Evolutionary conservation across 2,797 vertebrate genomes (phyloP).

Genomic region (Lophotriccus pileatus): DNA sequence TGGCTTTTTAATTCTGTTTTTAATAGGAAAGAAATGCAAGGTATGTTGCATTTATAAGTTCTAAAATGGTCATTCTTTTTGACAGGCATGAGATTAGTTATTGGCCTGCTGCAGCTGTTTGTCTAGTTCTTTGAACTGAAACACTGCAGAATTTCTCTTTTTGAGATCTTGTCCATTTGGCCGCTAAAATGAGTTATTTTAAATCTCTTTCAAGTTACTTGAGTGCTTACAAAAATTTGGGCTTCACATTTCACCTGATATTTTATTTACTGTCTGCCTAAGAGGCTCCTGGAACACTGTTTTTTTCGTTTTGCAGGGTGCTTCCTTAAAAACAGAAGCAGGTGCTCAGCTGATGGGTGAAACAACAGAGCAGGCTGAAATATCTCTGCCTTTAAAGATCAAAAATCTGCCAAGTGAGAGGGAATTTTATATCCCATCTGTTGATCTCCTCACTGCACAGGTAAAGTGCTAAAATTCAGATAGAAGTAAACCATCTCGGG

Average conservation of each 20-base stretch:
- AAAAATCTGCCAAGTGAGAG: slow-evolving; percentile 77
- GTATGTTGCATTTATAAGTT: not conserved
- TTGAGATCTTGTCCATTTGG: not conserved
- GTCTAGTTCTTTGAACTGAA: not conserved
- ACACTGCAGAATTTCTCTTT: not conserved
- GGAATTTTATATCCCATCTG: slow-evolving; percentile 91
- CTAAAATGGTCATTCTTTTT: not conserved
- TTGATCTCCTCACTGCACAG: slow-evolving; percentile 96
- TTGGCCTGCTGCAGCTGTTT: not conserved
- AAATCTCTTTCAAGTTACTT: not conserved
- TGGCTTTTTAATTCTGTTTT: not conserved
- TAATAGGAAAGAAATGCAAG: not conserved
- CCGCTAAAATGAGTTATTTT: not conserved
- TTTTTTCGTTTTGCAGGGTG: slow-evolving; percentile 47
- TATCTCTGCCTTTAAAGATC: slow-evolving; percentile 54
- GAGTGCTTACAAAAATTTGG: not conserved
- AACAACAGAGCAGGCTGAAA: slow-evolving; percentile 32
- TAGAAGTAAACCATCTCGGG: not conserved
- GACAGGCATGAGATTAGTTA: not conserved
- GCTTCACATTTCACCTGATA: not conserved
- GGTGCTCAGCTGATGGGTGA: slow-evolving; percentile 7
- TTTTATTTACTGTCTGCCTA: not conserved
- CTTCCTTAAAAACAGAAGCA: slow-evolving; percentile 53
- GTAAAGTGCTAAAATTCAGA: slow-evolving; percentile 64
- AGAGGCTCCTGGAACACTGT: not conserved